A percentile compares a stretch with the other conserved stretches of the same genome.
These are phyloP conservation scores for Apostichopus leukothele DNA, from an alignment of 53 echinoderm and acorn worm species.

Conservation along the genomic window DNA sequence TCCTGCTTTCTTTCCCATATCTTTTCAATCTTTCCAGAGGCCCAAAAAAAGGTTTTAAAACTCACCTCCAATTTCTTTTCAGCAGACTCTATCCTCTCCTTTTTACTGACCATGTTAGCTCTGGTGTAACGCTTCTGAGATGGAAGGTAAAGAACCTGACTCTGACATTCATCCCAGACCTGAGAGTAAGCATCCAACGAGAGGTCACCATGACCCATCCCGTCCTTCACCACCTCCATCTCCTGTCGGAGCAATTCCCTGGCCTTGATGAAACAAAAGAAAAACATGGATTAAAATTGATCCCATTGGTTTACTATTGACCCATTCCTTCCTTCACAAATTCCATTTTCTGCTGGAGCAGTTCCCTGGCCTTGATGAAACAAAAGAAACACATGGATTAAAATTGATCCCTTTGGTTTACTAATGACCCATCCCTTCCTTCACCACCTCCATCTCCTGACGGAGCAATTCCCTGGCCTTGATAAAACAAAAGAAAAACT, in stretches of 20 bases:
- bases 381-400: too few species aligned
- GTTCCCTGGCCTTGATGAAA: constrained; percentile 69
- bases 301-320: too few species aligned
- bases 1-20: too few species aligned
- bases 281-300: not conserved
- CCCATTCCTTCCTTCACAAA: constrained; percentile 71
- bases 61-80: constrained; percentile 97
- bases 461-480: constrained; percentile 83
- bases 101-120: constrained; percentile 96
- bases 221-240: constrained; percentile 87
- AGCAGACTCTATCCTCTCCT: constrained; percentile 87
- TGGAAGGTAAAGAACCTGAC: constrained; percentile 88
- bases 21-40: too few species aligned
- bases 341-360: constrained; percentile 74
- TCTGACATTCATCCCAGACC: constrained; percentile 97
- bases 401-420: too few species aligned
- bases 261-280: constrained; percentile 53
- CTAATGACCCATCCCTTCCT: constrained; percentile 81
- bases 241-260: constrained; percentile 74
- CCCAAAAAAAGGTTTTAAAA: not conserved
- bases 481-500: too few species aligned
- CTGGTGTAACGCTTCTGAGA: constrained; percentile 91
- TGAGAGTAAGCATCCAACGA: constrained; percentile 84
- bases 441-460: constrained; percentile 87
- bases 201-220: constrained; percentile 94